Evolutionary conservation across 2,113 vertebrate species (phyloP), one percentile per base, ranked within the genome.

Genomic region (Sinocyclocheilus anshuiensis): DNA sequence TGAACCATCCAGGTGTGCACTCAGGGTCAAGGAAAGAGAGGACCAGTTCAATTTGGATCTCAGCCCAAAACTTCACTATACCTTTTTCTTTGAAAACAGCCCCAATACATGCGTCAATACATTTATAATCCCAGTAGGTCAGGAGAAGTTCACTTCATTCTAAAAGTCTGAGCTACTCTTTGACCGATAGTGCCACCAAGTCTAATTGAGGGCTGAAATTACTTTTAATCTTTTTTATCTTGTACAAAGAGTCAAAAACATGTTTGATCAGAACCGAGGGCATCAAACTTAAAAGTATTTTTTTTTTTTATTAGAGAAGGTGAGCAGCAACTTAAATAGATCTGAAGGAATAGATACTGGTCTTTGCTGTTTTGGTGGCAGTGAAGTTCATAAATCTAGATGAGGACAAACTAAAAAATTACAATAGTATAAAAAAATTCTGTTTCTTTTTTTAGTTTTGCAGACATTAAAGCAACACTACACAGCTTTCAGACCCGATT

Each of bases 191-290:
- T n/a, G 81, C 65, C 65, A 72, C 11, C 29, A 39, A 53, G 67
- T 72, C 48, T 72, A 83, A 83, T n/a, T 72, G 45, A 83, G 65
- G 15, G 18, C 50, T 76, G 39, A 82, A 75, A 86, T 24, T 24
- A 39, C 50, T 61, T 61, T 81, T 75, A 76, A 57, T 69, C 48
- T 48, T 65, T 55, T 69, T 78, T 39, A 74, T 86, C 48, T 29
- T 55, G 29, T 48, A 65, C 45, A 39, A 36, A 83, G 29, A 55
- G 67, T 76, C 48, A 59, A 86, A 86, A 81, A 61, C 53, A 71
- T 33, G 33, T 63, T 82, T 65, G 39, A 77, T 76, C 69, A 86
- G 26, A 48, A 74, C 11, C 24, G 55, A 42, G 65, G 57, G 22
- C 67, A 81, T 63, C 26, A 7, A 15, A 9, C 36, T 67, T 82